Conservation (phyloP, 92 coral and sea anemone species). For the Bergia sp. region DNA sequence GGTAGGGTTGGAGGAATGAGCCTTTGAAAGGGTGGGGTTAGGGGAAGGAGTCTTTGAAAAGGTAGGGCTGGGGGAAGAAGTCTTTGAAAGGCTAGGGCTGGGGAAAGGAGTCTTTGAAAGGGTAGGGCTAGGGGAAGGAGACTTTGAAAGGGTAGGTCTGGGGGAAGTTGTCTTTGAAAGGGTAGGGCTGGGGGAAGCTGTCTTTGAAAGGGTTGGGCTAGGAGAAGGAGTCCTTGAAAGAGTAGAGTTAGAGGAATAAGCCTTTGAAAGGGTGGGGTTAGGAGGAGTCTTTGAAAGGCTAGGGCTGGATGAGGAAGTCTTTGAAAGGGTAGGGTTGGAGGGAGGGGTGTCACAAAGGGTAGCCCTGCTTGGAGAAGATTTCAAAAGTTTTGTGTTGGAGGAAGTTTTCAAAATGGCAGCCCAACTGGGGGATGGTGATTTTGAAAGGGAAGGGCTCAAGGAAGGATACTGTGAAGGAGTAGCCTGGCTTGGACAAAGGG, state of each 20-base stretch:
- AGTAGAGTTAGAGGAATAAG: neutral
- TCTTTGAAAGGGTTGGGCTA: too few species aligned
- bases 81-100: neutral
- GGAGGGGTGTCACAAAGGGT: neutral
- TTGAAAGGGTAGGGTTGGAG: neutral
- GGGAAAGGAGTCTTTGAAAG: neutral
- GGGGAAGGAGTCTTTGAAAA: too few species aligned
- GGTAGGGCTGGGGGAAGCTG: too few species aligned
- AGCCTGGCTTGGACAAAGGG: neutral
- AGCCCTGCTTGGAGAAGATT: neutral
- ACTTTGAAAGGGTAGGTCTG: too few species aligned
- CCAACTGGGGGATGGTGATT: neutral
- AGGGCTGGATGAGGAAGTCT: neutral
- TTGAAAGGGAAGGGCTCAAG: neutral
- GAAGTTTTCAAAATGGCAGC: neutral
- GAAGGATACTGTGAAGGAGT: neutral
- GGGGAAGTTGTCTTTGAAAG: too few species aligned
- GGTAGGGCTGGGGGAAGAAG: too few species aligned
- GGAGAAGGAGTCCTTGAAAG: neutral
- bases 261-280: neutral
- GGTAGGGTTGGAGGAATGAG: neutral
- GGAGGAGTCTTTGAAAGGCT: neutral
- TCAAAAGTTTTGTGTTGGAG: neutral
- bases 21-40: too few species aligned
- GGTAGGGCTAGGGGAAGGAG: too few species aligned